Conservation (phyloP, 2,888 invertebrate genomes). For the Cantharis nigra region DNA sequence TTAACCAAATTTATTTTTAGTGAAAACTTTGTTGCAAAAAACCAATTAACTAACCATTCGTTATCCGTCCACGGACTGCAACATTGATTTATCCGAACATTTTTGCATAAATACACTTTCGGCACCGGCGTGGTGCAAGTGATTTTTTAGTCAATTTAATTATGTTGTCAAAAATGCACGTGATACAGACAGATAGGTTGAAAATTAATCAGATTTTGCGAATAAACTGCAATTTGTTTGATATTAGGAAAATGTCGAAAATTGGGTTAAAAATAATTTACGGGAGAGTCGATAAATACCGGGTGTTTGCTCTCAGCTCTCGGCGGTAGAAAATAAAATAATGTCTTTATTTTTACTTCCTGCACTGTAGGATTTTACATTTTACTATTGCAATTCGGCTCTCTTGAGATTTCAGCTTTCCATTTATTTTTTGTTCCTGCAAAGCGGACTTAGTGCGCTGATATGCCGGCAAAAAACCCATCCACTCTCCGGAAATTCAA, state of each 20-base stretch:
- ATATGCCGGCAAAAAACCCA: background rate
- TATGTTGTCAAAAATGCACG: background rate
- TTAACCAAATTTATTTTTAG: background rate
- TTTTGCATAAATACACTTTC: background rate
- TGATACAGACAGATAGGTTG: background rate
- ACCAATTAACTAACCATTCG: background rate
- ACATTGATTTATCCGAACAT: background rate
- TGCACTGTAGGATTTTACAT: background rate
- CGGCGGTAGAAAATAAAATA: background rate
- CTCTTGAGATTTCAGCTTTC: background rate
- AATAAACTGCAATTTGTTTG: background rate
- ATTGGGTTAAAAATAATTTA: background rate
- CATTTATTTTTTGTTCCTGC: background rate
- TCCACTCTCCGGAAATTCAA: background rate
- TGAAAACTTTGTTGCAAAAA: slow-evolving; percentile 4
- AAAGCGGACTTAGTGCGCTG: background rate
- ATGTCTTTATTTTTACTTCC: background rate
- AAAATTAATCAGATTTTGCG: background rate
- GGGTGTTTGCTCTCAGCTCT: background rate
- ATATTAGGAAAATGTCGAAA: background rate
- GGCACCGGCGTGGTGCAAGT: background rate
- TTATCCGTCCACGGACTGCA: background rate
- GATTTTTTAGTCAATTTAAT: background rate
- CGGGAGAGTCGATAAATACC: background rate
- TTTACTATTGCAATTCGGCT: background rate